Base-by-base conservation (phyloP, 2,888 invertebrate species). In the Hypena proboscidalis region DNA sequence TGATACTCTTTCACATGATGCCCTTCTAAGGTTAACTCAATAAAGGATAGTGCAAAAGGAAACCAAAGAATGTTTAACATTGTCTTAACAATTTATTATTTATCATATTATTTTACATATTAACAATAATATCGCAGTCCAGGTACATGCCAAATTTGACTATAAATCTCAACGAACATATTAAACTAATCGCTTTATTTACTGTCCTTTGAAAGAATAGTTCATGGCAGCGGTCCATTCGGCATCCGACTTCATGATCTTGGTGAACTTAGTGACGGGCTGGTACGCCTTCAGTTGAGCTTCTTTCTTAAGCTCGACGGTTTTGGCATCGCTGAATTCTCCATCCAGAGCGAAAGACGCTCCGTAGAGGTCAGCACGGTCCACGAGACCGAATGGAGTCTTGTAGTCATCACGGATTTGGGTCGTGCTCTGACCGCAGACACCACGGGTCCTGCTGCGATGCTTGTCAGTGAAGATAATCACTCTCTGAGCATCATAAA, bases 341-440 rank as follows among this genome's bases (percentile, higher is more conserved):
- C 74, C 77, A n/a, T 84, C 80, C n/a, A 94, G 65, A 10, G 93
- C 92, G 76, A 92, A 95, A 3, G 92, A 89, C 2, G 92, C 92
- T 26, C 87, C 88, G 71, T 93, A 95, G 37, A 90, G 77, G 19
- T 91, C 79, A 0, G 92, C 79, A 10, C 89, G 80, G 48, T 89
- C 85, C 0, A 93, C 78, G 14, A 93, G 90, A 40, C 93, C 92
- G 43, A 83, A 73, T 0, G 95, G 94, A 2, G 92, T 90, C 7
- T 85, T 73, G 67, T 93, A 93, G 58, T 95, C 95, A 49, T 93
- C 92, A 25, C 80, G 70, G n/a, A 77, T 56, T 26, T 94, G 91
- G 3, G 92, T 91, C 49, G 91, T 92, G 87, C 91, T 93, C 59
- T 90, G 90, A 1, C 95, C 95, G 67, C 95, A 95, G 22, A 95